Evolutionary conservation across 2,113 vertebrate species (phyloP), one percentile per base, ranked within the genome.

Genomic region (Mastomys coucha): DNA sequence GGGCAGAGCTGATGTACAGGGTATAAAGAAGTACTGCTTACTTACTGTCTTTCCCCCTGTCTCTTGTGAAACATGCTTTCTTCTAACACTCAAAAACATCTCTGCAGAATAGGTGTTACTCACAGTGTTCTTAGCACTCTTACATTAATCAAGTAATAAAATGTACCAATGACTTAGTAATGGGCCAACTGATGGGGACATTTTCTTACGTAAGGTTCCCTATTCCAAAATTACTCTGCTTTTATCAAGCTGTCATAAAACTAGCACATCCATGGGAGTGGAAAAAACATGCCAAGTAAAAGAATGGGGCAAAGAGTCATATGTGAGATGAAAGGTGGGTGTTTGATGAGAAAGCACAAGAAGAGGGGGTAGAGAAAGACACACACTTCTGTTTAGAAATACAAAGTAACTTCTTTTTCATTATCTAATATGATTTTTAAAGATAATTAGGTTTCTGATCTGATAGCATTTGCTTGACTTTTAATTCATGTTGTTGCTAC

Each of bases 41-140:
- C 7, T 51, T 51, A 16, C 3, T 78, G 28, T 1, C 7, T 51
- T 80, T 7, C 1, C 22, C 0, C 28, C 19, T 51, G 17, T 17
- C 49, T 4, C 28, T 51, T 33, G 49, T 33, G 31, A 78, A 53
- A 33, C 45, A 33, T 19, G 26, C 13, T 45, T 78, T 33, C 7
- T 51, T 51, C 17, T 31, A 53, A 19, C 2, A 31, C 7, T 51
- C 3, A 49, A 28, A 45, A 7, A 11, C 22, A 45, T 39, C 39
- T 45, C 0, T 6, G 1, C 24, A 28, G 26, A 42, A 16, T 49
- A 28, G 24, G 1, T 13, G 4, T 31, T 2, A 45, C 12, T 14
- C 5, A 77, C 42, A 13, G 75, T 77, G 8, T 49, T 31, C 28
- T 49, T 4, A 31, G 8, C 1, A 17, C 8, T 36, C 8, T 14